Conservation (phyloP, 2,888 invertebrate genomes). For the Drosophila mayaguana region DNA sequence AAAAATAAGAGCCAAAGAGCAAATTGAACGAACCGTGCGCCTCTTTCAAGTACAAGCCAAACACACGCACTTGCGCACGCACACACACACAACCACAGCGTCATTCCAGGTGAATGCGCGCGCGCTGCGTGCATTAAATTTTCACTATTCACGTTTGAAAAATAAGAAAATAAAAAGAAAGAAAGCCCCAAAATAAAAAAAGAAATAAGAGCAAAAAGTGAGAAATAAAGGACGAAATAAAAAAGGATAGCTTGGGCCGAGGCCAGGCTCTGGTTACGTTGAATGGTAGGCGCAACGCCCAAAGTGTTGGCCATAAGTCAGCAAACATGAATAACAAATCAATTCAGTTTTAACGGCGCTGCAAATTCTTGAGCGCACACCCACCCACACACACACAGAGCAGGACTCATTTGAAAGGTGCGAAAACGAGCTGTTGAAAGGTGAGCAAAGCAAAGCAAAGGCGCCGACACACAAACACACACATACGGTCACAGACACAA, state of each 20-base stretch:
- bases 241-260: constrained; percentile 49
- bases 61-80: constrained; percentile 2
- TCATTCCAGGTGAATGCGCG: constrained; percentile 52
- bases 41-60: constrained; percentile 11
- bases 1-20: constrained; percentile 69
- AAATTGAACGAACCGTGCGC: constrained; percentile 39
- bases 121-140: constrained; percentile 71
- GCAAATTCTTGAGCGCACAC: constrained; percentile 62
- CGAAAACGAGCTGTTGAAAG: constrained; percentile 69
- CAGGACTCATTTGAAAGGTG: constrained; percentile 57
- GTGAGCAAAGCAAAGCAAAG: constrained; percentile 62
- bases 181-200: constrained; percentile 10
- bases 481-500: constrained; percentile 14
- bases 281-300: constrained; percentile 77
- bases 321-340: constrained; percentile 83
- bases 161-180: constrained; percentile 17
- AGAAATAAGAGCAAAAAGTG: constrained; percentile 36
- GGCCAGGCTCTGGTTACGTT: constrained; percentile 49
- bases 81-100: constrained; percentile 9
- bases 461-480: constrained; percentile 46
- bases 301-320: constrained; percentile 82
- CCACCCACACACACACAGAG: not conserved
- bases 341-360: constrained; percentile 76
- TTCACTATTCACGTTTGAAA: constrained; percentile 65
- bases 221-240: constrained; percentile 44